Base-by-base conservation (phyloP, 2,888 invertebrate species). In the Autographa gamma region DNA sequence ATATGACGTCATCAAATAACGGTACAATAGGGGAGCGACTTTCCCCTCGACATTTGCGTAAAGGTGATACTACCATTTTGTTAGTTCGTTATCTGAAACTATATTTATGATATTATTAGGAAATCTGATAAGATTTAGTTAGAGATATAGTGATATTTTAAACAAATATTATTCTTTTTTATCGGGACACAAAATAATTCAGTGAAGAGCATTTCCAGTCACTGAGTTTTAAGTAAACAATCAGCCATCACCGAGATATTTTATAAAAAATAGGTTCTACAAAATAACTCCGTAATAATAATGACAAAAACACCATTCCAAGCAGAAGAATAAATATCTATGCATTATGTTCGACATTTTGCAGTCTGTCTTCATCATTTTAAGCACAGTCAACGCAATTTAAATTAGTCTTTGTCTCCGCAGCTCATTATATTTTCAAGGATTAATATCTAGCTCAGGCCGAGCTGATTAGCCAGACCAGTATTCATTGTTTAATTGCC, bases 41-140 rank as follows among this genome's bases (percentile, higher is more conserved):
- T 82, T 74, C 79, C 88, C 38, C 86, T 84, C 85, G 90, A 85
- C 89, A 88, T 91, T 78, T 86, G 71, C 61, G 56, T 64, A 83
- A 72, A 77, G 73, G 72, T 74, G 61, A 85, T 83, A 80, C 77
- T 74, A 71, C 34, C 63, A 56, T 32, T 71, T 71, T 60, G 34
- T 5, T 25, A 7, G 16, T 1, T 25, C 41, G 4, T n/a, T 43
- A 11, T 63, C 13, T 38, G 16, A 11, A 48, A 59, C 41, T 19
- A n/a, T 38, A 70, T 48, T 63, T 58, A 38, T 5, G 48, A 14
- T 61, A 68, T 63, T 65, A 70, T n/a, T 48, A n/a, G 4, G 41
- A 73, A 68, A 73, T 64, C 32, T 18, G 71, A 67, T 67, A 25
- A 64, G 65, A 77, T 81, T 41, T 76, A 11, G 25, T 16, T 3